These are phyloP conservation scores for Smithornis capensis DNA, from an alignment of 2,113 vertebrate species.

Conservation along the genomic window DNA sequence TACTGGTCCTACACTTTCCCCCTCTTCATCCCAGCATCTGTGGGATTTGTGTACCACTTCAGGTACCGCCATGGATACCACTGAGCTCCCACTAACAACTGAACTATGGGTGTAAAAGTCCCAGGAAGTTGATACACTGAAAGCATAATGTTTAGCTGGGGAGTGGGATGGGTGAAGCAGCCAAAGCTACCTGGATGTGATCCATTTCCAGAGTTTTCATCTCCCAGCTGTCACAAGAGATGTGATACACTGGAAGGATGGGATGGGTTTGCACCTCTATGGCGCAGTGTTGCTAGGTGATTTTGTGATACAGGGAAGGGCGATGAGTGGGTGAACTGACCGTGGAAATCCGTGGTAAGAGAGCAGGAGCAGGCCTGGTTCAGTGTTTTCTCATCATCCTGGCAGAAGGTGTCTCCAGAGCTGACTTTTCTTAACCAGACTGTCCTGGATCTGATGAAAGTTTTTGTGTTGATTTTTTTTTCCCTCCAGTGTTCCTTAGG, in stretches of 20 bases:
- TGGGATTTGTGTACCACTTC: rapidly evolving
- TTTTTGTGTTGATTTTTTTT: background rate
- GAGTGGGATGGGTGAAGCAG: background rate
- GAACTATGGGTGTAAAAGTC: background rate
- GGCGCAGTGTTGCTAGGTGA: slow-evolving; percentile 59
- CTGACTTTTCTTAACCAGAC: background rate
- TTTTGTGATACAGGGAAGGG: slow-evolving; percentile 36
- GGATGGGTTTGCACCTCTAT: slow-evolving; percentile 52
- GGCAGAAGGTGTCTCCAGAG: background rate
- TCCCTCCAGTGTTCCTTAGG: slow-evolving; percentile 40
- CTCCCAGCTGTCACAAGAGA: slow-evolving; percentile 69
- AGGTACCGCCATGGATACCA: background rate
- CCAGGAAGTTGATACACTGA: rapidly evolving
- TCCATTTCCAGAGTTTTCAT: slow-evolving; percentile 40
- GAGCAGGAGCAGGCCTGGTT: background rate
- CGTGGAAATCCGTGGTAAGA: rapidly evolving
- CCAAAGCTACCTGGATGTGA: background rate
- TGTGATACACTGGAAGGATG: slow-evolving; percentile 16
- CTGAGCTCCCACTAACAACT: background rate
- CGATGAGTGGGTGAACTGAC: background rate
- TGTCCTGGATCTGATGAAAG: slow-evolving; percentile 14
- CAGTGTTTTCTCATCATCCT: rapidly evolving
- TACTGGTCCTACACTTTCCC: rapidly evolving
- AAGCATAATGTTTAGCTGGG: background rate
- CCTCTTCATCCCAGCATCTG: background rate